These are phyloP conservation scores for Syngnathus typhle DNA, from an alignment of 2,113 vertebrate species.

Conservation along the genomic window DNA sequence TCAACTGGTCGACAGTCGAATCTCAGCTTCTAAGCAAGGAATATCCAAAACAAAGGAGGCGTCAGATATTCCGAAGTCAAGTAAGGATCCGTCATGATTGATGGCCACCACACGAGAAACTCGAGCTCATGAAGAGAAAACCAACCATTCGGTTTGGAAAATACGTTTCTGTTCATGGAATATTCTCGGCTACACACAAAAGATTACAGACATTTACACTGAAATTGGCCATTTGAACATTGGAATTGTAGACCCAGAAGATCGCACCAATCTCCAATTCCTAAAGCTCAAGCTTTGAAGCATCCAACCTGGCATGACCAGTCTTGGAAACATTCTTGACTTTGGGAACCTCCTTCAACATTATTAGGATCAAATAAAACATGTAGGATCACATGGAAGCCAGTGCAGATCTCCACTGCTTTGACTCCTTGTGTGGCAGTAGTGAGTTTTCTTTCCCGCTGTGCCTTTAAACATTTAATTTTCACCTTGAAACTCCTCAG, in stretches of 20 bases:
- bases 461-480: constrained; percentile 55
- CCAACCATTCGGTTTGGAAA: neutral
- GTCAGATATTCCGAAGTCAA: constrained; percentile 2
- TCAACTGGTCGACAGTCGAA: constrained; percentile 22
- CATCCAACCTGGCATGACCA: neutral
- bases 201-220: neutral
- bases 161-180: neutral
- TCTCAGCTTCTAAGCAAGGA: constrained; percentile 22
- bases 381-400: constrained; percentile 43
- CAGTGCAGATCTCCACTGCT: constrained; percentile 29
- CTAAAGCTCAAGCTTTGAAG: neutral
- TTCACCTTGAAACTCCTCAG: constrained; percentile 79
- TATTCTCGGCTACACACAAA: neutral
- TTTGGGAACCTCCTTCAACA: neutral
- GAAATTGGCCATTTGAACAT: constrained; percentile 1
- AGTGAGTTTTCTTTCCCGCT: constrained; percentile 41
- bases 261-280: neutral
- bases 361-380: constrained; percentile 44
- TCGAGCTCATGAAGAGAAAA: neutral
- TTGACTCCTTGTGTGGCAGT: constrained; percentile 49
- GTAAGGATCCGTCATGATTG: neutral
- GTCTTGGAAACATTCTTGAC: neutral
- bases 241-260: neutral
- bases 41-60: constrained; percentile 44
- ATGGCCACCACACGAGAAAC: neutral